A percentile compares a stretch with the other conserved stretches of the same genome.
Evolutionary conservation across 2,888 invertebrate species (phyloP).

Genomic region (Cosmopolites sordidus): DNA sequence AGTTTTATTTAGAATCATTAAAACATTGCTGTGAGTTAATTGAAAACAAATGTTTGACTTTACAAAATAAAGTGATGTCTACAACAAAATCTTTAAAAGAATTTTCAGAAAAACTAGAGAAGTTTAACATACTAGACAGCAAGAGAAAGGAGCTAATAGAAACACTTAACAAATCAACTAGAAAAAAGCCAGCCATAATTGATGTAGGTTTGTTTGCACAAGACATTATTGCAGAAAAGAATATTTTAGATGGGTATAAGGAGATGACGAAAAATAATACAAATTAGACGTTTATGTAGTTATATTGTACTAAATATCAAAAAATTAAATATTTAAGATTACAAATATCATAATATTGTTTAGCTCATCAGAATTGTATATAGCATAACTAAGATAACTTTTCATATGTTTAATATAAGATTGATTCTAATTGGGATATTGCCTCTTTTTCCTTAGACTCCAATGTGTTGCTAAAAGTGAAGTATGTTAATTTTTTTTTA

Average conservation of each 20-base stretch:
- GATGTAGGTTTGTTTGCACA: no score
- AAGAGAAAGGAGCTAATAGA: conserved; percentile 4
- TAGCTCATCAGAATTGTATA: no score
- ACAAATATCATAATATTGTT: no score
- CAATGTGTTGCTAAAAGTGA: neutral
- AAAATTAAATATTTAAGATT: no score
- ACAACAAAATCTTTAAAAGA: conserved; percentile 1
- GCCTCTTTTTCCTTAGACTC: neutral
- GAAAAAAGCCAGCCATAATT: no score
- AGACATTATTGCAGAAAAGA: no score
- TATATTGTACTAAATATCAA: no score
- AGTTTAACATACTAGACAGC: neutral
- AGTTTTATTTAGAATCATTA: neutral
- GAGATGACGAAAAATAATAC: no score
- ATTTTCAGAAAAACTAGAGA: neutral
- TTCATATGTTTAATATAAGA: neutral
- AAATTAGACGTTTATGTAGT: no score
- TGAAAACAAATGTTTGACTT: neutral
- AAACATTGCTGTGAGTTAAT: neutral
- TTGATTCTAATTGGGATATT: neutral
- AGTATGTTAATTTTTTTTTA: no score
- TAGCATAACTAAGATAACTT: no score
- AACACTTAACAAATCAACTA: neutral
- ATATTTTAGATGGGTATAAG: no score
- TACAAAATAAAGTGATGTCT: conserved; percentile 3